Base-by-base conservation (phyloP, 2,888 invertebrate species). In the Acleris sparsana region DNA sequence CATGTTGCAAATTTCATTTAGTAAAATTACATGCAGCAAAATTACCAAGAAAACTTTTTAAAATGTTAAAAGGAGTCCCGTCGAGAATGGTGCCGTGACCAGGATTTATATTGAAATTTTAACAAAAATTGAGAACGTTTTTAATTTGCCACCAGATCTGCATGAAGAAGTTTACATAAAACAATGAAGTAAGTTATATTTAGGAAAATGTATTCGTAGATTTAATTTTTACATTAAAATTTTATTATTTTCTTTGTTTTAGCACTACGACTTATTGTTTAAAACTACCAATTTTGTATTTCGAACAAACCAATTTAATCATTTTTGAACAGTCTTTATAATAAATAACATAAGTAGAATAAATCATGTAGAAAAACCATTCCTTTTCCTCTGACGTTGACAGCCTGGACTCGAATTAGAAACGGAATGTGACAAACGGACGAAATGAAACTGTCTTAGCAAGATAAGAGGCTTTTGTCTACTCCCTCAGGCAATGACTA, bases 401-500 rank as follows among this genome's bases (percentile, higher is more conserved):
- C 65, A 44, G 44, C 16, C 43, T 52, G 18, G 61, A 53, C n/a
- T 51, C 44, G 44, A 65, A 65, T 65, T 65, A 61, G 56, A 46
- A 17, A 1, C 16, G 33, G 51, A 56, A 61, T 44, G 65, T 55
- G 65, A 60, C 49, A 49, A 60, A 60, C 53, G 18, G 53, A 51
- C 29, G 43, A 55, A 65, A 65, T 65, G 55, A 65, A 64, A 64
- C 33, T 55, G 59, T 60, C 48, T 43, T 49, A 64, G 53, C 53
- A 22, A 49, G 59, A 64, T 55, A 16, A 59, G 29, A 46, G 13
- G 18, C 22, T 49, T 60, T 55, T 49, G 33, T 59, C 46, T 18
- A 49, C n/a, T 55, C 55, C 20, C 33, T 43, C 6, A 17, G 55
- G 55, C 39, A 55, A 55, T 43, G 11, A 52, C 52, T 29, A 29